These are phyloP conservation scores for Nilaparvata lugens DNA, from an alignment of 1,140 invertebrate species.

Conservation along the genomic window DNA sequence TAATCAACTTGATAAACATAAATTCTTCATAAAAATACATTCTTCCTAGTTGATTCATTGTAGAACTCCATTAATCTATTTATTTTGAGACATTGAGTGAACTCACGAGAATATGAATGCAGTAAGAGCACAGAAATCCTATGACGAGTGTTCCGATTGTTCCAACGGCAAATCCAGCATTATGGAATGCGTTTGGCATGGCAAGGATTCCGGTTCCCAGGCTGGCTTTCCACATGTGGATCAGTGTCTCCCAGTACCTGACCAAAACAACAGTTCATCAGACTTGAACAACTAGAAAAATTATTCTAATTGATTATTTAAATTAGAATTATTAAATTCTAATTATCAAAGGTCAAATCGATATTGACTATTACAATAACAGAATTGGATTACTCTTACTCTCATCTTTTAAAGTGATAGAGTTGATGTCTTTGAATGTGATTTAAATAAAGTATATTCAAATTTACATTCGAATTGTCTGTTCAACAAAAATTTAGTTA, in stretches of 20 bases:
- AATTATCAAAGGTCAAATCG: not conserved
- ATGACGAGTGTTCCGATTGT: slow-evolving; percentile 55
- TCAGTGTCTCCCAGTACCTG: slow-evolving; percentile 67
- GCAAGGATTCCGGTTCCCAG: slow-evolving; percentile 84
- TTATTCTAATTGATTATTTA: not conserved
- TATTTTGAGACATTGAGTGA: not conserved
- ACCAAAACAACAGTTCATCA: slow-evolving; percentile 22
- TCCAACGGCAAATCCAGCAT: slow-evolving; percentile 64
- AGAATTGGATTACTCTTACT: not conserved
- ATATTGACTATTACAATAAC: not conserved
- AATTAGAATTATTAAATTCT: not conserved
- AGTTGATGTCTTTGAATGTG: no score
- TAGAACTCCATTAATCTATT: not conserved
- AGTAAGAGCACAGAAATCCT: slow-evolving; percentile 66
- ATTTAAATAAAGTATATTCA: no score
- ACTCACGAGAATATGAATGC: slow-evolving; percentile 58
- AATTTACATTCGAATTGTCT: no score
- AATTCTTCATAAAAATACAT: not conserved
- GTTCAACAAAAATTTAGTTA: no score
- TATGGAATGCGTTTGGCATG: slow-evolving; percentile 75
- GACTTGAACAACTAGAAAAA: slow-evolving; percentile 3
- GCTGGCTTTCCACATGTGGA: slow-evolving; percentile 76
- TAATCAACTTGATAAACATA: not conserved
- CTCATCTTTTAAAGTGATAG: no score
- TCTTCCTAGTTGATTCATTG: not conserved